Evolutionary conservation across 2,888 invertebrate genomes (phyloP), one percentile per base, ranked within the genome.

Genomic region (Tanaodytes sp.): DNA sequence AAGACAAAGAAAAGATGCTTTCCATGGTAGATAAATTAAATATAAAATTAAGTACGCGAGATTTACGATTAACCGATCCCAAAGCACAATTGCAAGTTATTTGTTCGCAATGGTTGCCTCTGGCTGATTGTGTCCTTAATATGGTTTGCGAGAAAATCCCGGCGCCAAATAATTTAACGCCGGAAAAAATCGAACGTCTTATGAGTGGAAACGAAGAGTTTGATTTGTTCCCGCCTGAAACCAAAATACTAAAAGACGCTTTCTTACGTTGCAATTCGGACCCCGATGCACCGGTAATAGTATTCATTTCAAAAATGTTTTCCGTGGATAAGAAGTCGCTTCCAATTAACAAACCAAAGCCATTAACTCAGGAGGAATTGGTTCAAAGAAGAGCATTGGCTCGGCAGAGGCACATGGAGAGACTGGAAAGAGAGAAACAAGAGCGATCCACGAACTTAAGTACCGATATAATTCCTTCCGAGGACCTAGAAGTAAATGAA

Each of bases 251-350:
- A 2, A 92, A 91, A 86, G 85, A 89, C 72, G 91, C 90, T 80
- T 92, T 92, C 79, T 82, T 89, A 76, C 88, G 87, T 64, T 96
- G 93, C 86, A 90, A 89, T 84, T 88, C 89, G 64, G 86, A 87
- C 70, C 85, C 87, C 1, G 86, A 90, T 73, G 89, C 88, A 73
- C 92, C 93, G 31, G 86, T 91, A 51, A 91, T 92, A 84, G 91
- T 91, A 72, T 91, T 89, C 79, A 86, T 94, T 76, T 96, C 96
- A 0, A 96, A 97, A 88, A 96, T 98, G 96, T 92, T 94, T 85
- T 91, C 93, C 52, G 90, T 92, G 19, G 93, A 95, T 79, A 90
- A 89, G 68, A 90, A 88, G 73, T 86, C 87, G 65, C 83, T 97
- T 71, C 95, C 96, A 0, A 90, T 94, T 82, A 93, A 95, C 82